Percentiles rank a stretch among this genome's conserved stretches.
Conservation (phyloP, 2,888 invertebrate species). For the Sminthurinus aureus region DNA sequence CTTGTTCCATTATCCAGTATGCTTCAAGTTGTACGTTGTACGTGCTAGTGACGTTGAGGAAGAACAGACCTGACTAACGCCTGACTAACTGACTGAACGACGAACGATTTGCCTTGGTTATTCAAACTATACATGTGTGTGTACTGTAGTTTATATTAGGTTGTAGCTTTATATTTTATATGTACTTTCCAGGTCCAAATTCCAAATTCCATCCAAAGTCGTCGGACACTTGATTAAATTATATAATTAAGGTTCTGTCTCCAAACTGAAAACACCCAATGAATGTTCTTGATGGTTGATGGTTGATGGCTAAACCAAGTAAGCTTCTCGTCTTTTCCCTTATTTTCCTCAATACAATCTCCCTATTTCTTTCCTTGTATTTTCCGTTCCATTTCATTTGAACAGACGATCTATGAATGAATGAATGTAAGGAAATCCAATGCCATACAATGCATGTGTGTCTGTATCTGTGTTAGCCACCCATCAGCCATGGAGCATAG, state of each 20-base stretch:
- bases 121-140: too few relatives aligned
- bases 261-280: background rate
- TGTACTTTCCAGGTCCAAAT: conserved; percentile 10
- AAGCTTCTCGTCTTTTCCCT: background rate
- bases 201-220: conserved; percentile 14
- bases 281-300: background rate
- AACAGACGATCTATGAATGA: conserved; percentile 25
- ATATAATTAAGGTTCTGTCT: conserved; percentile 15
- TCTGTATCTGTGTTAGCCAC: too few relatives aligned
- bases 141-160: too few relatives aligned
- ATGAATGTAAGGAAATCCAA: background rate
- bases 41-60: background rate
- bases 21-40: background rate
- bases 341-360: background rate
- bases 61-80: background rate
- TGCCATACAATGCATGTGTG: background rate
- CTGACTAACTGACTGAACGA: background rate
- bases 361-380: background rate
- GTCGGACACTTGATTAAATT: conserved; percentile 28
- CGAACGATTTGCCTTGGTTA: too few relatives aligned
- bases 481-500: too few relatives aligned
- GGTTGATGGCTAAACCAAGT: background rate
- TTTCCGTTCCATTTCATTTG: conserved; percentile 10
- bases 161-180: too few relatives aligned
- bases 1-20: background rate